Evolutionary conservation across 1,140 invertebrate genomes (phyloP).

Genomic region (Theocolax elegans): DNA sequence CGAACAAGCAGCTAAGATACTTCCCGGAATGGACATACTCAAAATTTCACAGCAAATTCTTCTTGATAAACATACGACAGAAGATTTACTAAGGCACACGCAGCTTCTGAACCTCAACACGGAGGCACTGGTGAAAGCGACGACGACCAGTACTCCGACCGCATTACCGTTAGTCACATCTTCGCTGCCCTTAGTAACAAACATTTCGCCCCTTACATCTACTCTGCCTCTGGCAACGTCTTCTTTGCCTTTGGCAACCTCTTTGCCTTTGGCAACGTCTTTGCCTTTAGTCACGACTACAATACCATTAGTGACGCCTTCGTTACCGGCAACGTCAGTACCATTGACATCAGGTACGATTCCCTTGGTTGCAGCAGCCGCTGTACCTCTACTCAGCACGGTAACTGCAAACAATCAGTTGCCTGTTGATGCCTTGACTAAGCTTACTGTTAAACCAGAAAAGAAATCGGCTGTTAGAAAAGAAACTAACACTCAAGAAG

Average conservation of each 20-base stretch:
- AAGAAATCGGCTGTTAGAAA: background rate
- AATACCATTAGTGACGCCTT: background rate
- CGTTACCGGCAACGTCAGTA: background rate
- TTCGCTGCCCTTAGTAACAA: background rate
- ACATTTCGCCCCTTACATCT: background rate
- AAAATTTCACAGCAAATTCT: conserved; percentile 36
- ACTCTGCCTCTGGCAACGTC: background rate
- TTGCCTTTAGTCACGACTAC: background rate
- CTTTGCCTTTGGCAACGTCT: background rate
- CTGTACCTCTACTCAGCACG: background rate
- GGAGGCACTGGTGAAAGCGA: background rate
- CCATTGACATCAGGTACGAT: background rate
- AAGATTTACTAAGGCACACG: conserved; percentile 27
- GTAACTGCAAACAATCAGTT: background rate
- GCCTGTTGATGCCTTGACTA: background rate
- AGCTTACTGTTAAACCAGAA: background rate
- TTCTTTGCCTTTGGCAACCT: background rate
- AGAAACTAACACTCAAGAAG: conserved; percentile 36
- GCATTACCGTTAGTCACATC: background rate
- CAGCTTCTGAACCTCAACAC: conserved; percentile 11
- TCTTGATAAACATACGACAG: conserved; percentile 28
- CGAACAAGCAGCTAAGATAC: background rate
- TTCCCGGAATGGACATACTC: conserved; percentile 24
- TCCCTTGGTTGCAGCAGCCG: background rate
- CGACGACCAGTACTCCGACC: background rate